Evolutionary conservation across 2,797 vertebrate genomes (phyloP), one percentile per base, ranked within the genome.

Genomic region (Gambusia yucatana): DNA sequence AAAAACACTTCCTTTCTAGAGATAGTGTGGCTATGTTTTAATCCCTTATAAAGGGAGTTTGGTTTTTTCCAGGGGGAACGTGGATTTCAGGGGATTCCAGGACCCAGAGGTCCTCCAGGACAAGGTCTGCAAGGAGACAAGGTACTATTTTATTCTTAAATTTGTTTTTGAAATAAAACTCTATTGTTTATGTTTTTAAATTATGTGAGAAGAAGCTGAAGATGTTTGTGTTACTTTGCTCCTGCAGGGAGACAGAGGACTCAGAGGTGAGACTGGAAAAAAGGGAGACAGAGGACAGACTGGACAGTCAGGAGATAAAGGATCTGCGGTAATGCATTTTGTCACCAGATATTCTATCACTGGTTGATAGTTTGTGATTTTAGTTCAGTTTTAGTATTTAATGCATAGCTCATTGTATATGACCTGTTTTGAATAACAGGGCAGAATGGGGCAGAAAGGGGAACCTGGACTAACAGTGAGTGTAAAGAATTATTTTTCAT

Each of bases 391-490:
- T 1, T 57, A 46, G 3, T 6, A 48, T 75, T 75, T 9, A 59
- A 30, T 5, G 1, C 3, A 11, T 28, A 14, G n/a, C 48, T 50
- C 20, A 50, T 25, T 50, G 22, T 25, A 55, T 55, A 55, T 55
- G 9, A n/a, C 25, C 44, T 78, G 0, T 93, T 76, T 80, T 79
- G n/a, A 65, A 72, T 93, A 86, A 61, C 88, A 98, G 97, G 97
- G 97, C 43, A 84, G 77, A 86, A 75, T 25, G 41, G 97, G 96
- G 90, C 86, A 89, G 48, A 98, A 97, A 87, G 97, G 97, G 74
- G 96, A 97, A 33, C 72, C 92, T 44, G 96, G 96, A 84, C 94
- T 98, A 11, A 96, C 96, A 0, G 97, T 98, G 89, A 96, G 96
- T 96, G 82, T 22, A 33, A 63, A 44, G 13, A 50, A 14, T 59